phyloP scores from a whole-genome alignment of 2,797 vertebrate genomes.

The Percopsis omiscomaycus region DNA sequence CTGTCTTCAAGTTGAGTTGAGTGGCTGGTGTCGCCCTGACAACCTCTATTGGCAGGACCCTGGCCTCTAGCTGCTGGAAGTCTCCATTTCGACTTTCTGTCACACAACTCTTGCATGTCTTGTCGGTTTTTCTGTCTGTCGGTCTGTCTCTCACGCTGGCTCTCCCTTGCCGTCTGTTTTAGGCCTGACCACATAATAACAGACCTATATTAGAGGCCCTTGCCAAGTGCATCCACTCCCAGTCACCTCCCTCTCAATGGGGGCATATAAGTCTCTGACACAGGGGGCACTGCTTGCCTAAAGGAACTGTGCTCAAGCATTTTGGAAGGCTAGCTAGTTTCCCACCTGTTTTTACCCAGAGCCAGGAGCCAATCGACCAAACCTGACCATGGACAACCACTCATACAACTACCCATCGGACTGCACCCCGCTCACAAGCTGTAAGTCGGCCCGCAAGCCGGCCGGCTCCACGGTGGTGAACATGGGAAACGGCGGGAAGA shows the following conservation, averaged over 20 bases:
- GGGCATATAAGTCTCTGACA: constrained; percentile 71
- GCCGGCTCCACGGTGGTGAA: constrained; percentile 76
- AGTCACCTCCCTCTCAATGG: constrained; percentile 62
- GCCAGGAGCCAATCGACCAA: constrained; percentile 1
- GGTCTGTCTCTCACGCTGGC: constrained; percentile 9
- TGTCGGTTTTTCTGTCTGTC: too few relatives aligned
- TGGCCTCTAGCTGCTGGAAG: too few relatives aligned
- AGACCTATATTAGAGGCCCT: constrained; percentile 65
- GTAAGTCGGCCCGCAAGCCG: constrained; percentile 72
- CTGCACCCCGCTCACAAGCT: constrained; percentile 80
- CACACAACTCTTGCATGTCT: too few relatives aligned
- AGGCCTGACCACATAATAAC: constrained; percentile 78
- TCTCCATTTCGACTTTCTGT: too few relatives aligned
- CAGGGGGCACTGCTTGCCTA: constrained; percentile 39
- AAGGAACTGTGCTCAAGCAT: constrained; percentile 18
- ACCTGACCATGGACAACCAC: constrained; percentile 77
- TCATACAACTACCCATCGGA: constrained; percentile 81
- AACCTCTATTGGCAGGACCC: too few relatives aligned
- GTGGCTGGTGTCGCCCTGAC: too few relatives aligned
- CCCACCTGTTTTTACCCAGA: background rate
- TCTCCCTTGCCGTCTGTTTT: constrained; percentile 58
- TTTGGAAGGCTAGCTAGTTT: constrained; percentile 12
- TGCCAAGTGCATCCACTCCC: constrained; percentile 54
- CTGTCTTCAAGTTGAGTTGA: too few relatives aligned
- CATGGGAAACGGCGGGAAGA: constrained; percentile 68